These are phyloP conservation scores for Psammodynastes pulverulentus DNA, from an alignment of 2,113 vertebrate species.

Conservation along the genomic window DNA sequence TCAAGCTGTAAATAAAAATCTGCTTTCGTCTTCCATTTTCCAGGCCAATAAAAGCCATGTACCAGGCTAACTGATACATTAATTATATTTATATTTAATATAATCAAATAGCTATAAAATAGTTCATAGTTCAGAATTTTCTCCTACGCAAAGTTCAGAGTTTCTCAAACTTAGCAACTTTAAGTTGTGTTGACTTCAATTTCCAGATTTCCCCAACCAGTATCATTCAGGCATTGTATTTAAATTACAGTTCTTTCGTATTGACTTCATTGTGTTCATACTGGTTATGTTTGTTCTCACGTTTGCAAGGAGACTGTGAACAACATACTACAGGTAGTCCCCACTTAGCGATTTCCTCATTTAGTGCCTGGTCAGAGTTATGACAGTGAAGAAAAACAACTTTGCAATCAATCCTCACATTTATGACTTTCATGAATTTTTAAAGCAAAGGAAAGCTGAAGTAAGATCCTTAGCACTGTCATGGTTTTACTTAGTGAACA, in stretches of 20 bases:
- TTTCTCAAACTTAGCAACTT: neutral
- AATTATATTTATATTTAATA: neutral
- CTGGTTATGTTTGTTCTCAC: neutral
- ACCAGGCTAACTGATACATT: neutral
- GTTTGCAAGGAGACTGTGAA: neutral
- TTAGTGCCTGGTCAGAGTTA: neutral
- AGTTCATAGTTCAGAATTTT: neutral
- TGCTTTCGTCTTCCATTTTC: neutral
- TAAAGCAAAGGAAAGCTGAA: neutral
- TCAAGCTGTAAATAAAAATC: neutral
- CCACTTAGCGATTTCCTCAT: neutral
- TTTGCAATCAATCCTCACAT: neutral
- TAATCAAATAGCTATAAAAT: neutral
- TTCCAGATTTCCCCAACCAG: neutral
- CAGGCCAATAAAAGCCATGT: neutral
- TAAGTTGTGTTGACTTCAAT: neutral
- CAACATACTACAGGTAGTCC: neutral
- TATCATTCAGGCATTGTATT: neutral
- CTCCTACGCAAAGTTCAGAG: neutral
- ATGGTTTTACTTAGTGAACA: neutral
- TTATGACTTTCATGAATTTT: neutral
- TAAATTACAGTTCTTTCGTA: neutral
- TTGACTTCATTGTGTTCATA: neutral
- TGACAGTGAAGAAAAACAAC: neutral
- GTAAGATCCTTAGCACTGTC: neutral